These are phyloP conservation scores for Ascaphus truei DNA, from an alignment of 2,113 vertebrate genomes.

Conservation along the genomic window DNA sequence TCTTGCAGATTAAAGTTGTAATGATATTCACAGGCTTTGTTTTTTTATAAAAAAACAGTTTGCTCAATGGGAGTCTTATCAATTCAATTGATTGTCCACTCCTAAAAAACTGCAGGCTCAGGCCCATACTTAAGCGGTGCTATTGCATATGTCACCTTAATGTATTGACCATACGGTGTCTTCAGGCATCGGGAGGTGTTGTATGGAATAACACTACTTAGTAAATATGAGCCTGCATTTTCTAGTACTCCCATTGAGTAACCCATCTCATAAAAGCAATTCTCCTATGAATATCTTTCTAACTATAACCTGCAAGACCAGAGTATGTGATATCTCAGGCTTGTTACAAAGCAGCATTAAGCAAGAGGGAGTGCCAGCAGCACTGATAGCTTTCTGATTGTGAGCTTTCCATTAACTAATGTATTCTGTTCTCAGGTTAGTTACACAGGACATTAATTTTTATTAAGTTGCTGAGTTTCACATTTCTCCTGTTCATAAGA, in stretches of 20 bases:
- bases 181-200: too few species aligned
- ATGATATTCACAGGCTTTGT: too few species aligned
- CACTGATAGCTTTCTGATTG: constrained; percentile 5
- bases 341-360: background rate
- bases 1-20: too few species aligned
- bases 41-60: too few species aligned
- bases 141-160: too few species aligned
- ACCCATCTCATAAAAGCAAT: too few species aligned
- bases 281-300: background rate
- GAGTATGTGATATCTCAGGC: background rate
- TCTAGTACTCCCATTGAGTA: background rate
- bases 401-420: constrained; percentile 24
- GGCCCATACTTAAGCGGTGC: too few species aligned
- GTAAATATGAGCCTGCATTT: background rate
- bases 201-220: background rate
- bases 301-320: background rate
- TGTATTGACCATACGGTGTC: background rate
- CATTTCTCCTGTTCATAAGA: constrained; percentile 1
- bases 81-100: too few species aligned
- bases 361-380: background rate
- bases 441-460: constrained; percentile 30
- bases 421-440: constrained; percentile 17
- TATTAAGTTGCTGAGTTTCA: constrained; percentile 19
- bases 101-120: too few species aligned
- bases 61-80: too few species aligned